Conservation (phyloP, 2,113 vertebrate species). For the Bufo gargarizans region DNA sequence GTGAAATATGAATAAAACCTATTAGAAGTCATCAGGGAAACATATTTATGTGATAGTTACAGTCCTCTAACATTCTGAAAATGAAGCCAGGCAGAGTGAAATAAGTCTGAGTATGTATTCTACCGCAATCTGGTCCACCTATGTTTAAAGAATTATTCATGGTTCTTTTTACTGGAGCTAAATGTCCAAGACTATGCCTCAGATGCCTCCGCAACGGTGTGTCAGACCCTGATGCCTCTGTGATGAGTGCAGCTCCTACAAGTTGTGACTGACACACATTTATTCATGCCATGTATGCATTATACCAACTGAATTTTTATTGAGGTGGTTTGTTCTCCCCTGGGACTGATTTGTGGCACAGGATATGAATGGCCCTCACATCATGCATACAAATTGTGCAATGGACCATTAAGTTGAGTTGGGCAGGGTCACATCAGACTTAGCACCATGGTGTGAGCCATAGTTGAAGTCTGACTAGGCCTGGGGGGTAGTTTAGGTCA, state of each 20-base stretch:
- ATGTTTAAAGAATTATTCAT: neutral
- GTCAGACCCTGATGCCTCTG: neutral
- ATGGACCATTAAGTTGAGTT: too few species aligned
- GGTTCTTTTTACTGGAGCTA: neutral
- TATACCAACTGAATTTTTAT: too few species aligned
- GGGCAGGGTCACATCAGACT: too few species aligned
- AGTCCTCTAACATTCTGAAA: neutral
- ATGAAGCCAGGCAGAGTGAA: neutral
- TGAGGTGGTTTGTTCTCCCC: too few species aligned
- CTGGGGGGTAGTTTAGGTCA: too few species aligned
- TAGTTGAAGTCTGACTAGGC: too few species aligned
- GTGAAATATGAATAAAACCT: neutral
- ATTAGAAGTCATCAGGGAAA: neutral
- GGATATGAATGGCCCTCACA: too few species aligned
- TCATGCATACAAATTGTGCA: too few species aligned
- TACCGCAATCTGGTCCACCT: neutral
- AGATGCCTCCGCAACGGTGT: neutral
- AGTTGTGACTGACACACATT: too few species aligned
- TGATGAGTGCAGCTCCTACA: neutral
- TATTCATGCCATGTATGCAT: too few species aligned
- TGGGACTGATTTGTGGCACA: too few species aligned
- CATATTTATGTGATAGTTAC: neutral
- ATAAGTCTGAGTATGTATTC: neutral
- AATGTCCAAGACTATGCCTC: neutral
- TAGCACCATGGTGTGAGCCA: too few species aligned